A percentile compares a stretch with the other conserved stretches of the same genome.
phyloP scores from a whole-genome alignment of 2,888 invertebrate genomes.

The Lobophora halterata region DNA sequence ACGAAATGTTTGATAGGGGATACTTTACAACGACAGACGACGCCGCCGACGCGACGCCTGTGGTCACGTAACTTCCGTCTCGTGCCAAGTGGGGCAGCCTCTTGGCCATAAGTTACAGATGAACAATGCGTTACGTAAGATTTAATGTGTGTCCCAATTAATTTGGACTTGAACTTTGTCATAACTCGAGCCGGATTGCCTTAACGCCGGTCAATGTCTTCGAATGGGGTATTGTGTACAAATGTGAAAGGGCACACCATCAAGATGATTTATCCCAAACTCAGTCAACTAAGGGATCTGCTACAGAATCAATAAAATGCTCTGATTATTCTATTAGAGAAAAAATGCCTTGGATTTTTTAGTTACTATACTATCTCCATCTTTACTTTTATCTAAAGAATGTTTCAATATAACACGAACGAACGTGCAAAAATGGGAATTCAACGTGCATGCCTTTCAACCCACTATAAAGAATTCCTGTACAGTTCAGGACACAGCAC shows the following conservation, averaged over 20 bases:
- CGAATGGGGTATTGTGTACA: constrained; percentile 6
- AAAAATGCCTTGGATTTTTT: too few relatives aligned
- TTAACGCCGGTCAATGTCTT: constrained; percentile 15
- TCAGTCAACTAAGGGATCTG: too few relatives aligned
- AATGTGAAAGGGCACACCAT: too few relatives aligned
- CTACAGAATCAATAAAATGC: too few relatives aligned
- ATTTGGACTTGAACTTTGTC: constrained; percentile 22
- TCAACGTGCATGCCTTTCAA: constrained; percentile 4
- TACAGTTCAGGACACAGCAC: neutral
- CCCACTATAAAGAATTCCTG: neutral
- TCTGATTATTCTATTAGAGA: too few relatives aligned
- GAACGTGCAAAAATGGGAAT: constrained; percentile 22
- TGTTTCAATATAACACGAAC: constrained; percentile 8
- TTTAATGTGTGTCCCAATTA: constrained; percentile 25
- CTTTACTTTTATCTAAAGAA: too few relatives aligned
- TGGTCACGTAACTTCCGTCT: constrained; percentile 18
- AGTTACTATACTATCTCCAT: too few relatives aligned
- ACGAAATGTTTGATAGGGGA: too few relatives aligned
- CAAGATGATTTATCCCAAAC: too few relatives aligned
- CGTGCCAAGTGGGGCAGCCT: constrained; percentile 28
- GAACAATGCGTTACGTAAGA: constrained; percentile 24
- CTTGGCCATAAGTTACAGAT: constrained; percentile 16
- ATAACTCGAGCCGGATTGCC: constrained; percentile 13
- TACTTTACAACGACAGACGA: too few relatives aligned
- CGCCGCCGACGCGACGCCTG: too few relatives aligned